phyloP scores from a whole-genome alignment of 37 sponge, comb jelly and placozoan species.

The Eunapius fragilis region DNA sequence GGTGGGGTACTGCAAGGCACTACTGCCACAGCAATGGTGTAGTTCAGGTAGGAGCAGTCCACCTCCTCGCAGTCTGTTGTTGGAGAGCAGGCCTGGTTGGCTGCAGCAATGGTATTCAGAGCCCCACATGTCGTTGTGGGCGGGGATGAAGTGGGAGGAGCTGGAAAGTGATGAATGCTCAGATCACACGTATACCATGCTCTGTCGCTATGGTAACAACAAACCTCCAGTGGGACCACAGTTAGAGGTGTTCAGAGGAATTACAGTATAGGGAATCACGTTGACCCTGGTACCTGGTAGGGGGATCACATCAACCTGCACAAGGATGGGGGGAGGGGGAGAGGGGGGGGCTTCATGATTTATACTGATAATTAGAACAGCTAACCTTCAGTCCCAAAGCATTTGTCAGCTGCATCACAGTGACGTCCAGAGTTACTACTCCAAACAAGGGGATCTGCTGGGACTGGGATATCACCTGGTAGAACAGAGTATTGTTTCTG shows the following conservation, averaged over 20 bases:
- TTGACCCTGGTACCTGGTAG: background rate
- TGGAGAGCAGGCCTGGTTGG: background rate
- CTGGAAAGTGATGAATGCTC: background rate
- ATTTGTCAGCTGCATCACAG: background rate
- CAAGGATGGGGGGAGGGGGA: too few relatives aligned
- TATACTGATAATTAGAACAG: background rate
- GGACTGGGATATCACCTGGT: background rate
- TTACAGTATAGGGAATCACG: slow-evolving; percentile 7
- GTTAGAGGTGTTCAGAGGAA: slow-evolving; percentile 12
- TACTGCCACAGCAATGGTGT: background rate
- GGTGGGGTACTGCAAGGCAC: background rate
- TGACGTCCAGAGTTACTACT: background rate
- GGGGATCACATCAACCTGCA: background rate
- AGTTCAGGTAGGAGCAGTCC: background rate
- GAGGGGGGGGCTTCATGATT: background rate
- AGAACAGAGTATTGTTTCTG: background rate
- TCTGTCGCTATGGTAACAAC: background rate
- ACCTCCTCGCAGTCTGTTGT: background rate
- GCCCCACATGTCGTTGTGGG: background rate
- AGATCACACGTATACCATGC: background rate
- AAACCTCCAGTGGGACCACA: slow-evolving; percentile 4
- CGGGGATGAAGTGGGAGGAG: background rate
- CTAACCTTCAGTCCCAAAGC: background rate
- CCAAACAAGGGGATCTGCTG: background rate
- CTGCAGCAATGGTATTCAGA: background rate